phyloP scores from a whole-genome alignment of 2,888 invertebrate genomes.

The Drosophila mercatorum region DNA sequence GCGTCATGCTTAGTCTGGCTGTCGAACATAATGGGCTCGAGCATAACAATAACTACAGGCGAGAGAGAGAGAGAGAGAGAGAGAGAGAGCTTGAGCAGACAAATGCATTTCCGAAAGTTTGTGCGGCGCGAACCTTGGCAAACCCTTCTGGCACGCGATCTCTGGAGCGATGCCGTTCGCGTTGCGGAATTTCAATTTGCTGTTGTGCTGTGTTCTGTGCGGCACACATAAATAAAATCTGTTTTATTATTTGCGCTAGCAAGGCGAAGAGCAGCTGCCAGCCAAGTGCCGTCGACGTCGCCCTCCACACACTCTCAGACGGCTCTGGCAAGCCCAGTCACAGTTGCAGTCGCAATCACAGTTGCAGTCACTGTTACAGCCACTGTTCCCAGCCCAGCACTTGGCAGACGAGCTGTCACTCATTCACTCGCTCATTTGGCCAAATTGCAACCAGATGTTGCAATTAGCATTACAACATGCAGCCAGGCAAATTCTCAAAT shows the following conservation, averaged over 20 bases:
- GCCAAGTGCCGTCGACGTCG: constrained; percentile 44
- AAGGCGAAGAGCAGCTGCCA: constrained; percentile 48
- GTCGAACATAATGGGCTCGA: constrained; percentile 36
- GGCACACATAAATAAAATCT: constrained; percentile 75
- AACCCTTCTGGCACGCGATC: constrained; percentile 49
- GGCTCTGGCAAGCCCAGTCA: neutral
- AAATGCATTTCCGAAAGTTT: constrained; percentile 57
- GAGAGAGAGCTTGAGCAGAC: constrained; percentile 15
- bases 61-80: neutral
- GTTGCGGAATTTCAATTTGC: constrained; percentile 73
- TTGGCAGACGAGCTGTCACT: constrained; percentile 15
- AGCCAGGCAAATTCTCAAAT: neutral
- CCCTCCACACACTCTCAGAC: neutral
- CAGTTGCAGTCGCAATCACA: neutral
- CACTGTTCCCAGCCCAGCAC: neutral
- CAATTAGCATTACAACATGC: constrained; percentile 21
- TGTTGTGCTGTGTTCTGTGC: constrained; percentile 60
- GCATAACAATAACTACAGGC: constrained; percentile 37
- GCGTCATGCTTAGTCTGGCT: neutral
- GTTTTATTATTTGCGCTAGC: constrained; percentile 64
- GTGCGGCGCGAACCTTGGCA: constrained; percentile 28
- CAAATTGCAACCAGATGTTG: constrained; percentile 16
- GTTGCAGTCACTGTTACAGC: neutral
- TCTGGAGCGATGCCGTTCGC: constrained; percentile 45
- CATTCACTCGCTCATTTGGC: constrained; percentile 20